Evolutionary conservation across 1,140 invertebrate species (phyloP).

Genomic region (Hesperophylax magnus): DNA sequence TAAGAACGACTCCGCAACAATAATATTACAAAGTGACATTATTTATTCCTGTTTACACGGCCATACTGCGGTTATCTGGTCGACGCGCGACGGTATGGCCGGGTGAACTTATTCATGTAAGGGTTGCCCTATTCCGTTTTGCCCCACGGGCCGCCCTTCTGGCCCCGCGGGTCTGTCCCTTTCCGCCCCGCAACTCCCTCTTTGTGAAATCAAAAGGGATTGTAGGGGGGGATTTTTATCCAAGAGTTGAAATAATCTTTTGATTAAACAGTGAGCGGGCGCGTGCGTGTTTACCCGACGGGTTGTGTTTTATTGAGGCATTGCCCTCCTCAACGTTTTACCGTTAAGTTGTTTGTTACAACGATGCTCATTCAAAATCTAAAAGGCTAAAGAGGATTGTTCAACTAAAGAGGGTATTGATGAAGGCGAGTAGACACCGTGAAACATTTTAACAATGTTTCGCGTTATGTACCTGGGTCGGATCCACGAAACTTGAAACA

Average conservation of each 20-base stretch:
- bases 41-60: slow-evolving; percentile 56
- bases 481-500: too few relatives aligned
- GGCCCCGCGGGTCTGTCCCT: neutral
- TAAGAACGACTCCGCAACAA: slow-evolving; percentile 39
- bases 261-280: slow-evolving; percentile 54
- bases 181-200: neutral
- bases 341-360: slow-evolving; percentile 9
- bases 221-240: slow-evolving; percentile 36
- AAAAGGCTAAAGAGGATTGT: neutral
- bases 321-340: slow-evolving; percentile 12
- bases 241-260: slow-evolving; percentile 52
- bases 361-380: slow-evolving; percentile 24
- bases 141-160: neutral
- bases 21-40: slow-evolving; percentile 52
- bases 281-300: slow-evolving; percentile 44
- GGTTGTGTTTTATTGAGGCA: slow-evolving; percentile 23
- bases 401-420: neutral
- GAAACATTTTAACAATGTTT: too few relatives aligned
- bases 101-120: slow-evolving; percentile 52
- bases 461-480: too few relatives aligned
- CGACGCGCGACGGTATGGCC: slow-evolving; percentile 10
- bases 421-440: neutral
- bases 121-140: neutral
- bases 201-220: slow-evolving; percentile 21
- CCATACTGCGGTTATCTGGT: slow-evolving; percentile 46